Percentiles rank a stretch among this genome's conserved stretches.
These are phyloP conservation scores for Ammodytes dubius DNA, from an alignment of 2,113 vertebrate genomes.

Conservation along the genomic window DNA sequence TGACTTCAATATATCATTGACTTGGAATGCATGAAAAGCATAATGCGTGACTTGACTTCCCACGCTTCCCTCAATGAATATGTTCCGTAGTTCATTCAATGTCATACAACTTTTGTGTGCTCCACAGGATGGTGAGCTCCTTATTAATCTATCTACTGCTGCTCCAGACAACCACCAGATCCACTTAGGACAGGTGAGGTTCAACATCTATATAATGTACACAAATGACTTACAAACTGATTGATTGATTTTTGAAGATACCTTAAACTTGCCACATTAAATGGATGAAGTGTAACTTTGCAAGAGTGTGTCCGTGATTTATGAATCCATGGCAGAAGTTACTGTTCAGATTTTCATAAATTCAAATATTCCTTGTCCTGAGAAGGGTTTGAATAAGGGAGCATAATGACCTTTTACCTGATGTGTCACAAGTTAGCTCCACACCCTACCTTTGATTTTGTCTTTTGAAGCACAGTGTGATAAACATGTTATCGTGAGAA, in stretches of 20 bases:
- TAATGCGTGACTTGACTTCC: neutral
- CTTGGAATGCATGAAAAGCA: neutral
- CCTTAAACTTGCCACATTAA: neutral
- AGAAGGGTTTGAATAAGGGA: neutral
- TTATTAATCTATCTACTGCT: neutral
- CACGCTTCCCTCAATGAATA: neutral
- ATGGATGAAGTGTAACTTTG: neutral
- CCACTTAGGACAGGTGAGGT: conserved; percentile 28
- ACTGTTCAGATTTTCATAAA: neutral
- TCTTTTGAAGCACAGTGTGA: neutral
- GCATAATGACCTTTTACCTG: neutral
- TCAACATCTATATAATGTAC: neutral
- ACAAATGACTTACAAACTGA: too few species aligned
- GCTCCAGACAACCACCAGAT: neutral
- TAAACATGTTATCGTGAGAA: neutral
- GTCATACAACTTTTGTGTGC: neutral
- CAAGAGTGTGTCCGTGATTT: neutral
- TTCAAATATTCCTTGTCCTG: neutral
- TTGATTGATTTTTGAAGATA: neutral
- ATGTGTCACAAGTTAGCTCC: neutral
- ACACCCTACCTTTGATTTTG: conserved; percentile 25
- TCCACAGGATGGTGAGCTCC: conserved; percentile 15
- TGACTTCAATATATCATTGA: neutral
- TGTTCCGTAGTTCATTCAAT: neutral
- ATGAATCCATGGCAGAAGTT: too few species aligned